Evolutionary conservation across 1,140 invertebrate genomes (phyloP), one percentile per base, ranked within the genome.

Genomic region (Sinonovacula constricta): DNA sequence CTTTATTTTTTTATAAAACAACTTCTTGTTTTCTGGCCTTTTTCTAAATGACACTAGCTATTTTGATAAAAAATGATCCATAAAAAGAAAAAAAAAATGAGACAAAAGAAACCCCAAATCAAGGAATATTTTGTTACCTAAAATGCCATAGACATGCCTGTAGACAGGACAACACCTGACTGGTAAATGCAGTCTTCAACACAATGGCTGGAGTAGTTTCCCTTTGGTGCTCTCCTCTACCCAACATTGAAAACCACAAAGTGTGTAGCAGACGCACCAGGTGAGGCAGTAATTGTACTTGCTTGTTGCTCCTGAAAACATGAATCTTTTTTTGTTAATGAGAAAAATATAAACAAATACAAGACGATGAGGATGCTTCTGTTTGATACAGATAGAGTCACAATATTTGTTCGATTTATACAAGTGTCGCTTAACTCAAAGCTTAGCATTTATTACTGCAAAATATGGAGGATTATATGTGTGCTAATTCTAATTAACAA

Each of bases 221-320:
- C 39, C 28, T 14, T 31, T 28, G 22, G 51, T 31, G 31, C n/a
- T 39, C 57, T 63, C 28, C 24, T 26, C 33, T 33, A 15, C 65
- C 49, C 10, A 36, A 12, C 54, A 81, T 53, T 14, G 74, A 65
- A 30, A 54, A 66, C 80, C 80, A 81, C 59, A 81, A 68, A n/a
- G 22, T 60, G 30, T 65, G 28, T 12, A 81, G 31, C 34, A 72
- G 79, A 22, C 65, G 34, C 15, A 49, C 30, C 31, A 81, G 12
- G 2, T 60, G 15, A 26, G 15, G 15, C 1, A 45, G 26, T 15
- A 49, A 33, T 18, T 68, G 39, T 28, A 33, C 36, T 7, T 15
- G 30, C 15, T 59, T 53, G 33, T 22, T 26, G 54, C 31, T 56
- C 15, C 70, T 80, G 69, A 33, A 72, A 57, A 22, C 18, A 59